A percentile compares a stretch with the other conserved stretches of the same genome.
These are phyloP conservation scores for Melikaiella ostensackeni DNA, from an alignment of 2,888 invertebrate genomes.

Conservation along the genomic window DNA sequence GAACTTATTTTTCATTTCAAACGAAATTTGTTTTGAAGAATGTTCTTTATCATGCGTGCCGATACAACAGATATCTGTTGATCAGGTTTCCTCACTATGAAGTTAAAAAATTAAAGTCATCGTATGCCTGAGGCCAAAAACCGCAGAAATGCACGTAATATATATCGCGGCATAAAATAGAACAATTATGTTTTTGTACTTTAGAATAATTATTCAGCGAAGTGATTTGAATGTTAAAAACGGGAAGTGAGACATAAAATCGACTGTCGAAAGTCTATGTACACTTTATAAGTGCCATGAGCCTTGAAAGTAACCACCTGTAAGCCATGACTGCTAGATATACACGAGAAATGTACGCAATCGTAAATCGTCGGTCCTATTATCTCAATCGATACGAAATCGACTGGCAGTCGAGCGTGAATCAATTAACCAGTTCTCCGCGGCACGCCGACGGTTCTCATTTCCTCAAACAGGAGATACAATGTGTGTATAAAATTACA, in stretches of 20 bases:
- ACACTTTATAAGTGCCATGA: slow-evolving; percentile 13
- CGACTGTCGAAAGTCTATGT: slow-evolving; percentile 27
- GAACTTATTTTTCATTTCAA: too few species aligned
- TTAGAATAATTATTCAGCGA: neutral
- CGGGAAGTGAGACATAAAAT: slow-evolving; percentile 34
- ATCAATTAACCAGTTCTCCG: slow-evolving; percentile 46
- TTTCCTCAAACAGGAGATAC: neutral
- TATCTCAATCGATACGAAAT: slow-evolving; percentile 48
- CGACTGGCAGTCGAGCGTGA: slow-evolving; percentile 46
- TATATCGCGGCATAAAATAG: too few species aligned
- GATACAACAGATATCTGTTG: too few species aligned
- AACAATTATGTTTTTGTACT: neutral
- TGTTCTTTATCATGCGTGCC: too few species aligned
- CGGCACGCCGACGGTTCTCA: slow-evolving; percentile 47
- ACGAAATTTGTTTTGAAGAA: too few species aligned
- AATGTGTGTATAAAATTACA: neutral
- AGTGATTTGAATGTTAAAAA: neutral
- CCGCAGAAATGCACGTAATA: too few species aligned
- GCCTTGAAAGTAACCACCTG: slow-evolving; percentile 39
- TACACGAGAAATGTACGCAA: slow-evolving; percentile 43
- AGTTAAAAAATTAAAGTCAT: too few species aligned
- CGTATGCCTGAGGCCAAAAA: too few species aligned
- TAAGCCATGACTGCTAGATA: neutral
- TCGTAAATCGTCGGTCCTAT: slow-evolving; percentile 53
- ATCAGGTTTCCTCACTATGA: too few species aligned